Percentiles rank a stretch among this genome's conserved stretches.
Conservation (phyloP, 2,888 invertebrate species). For the Conus canariensis region DNA sequence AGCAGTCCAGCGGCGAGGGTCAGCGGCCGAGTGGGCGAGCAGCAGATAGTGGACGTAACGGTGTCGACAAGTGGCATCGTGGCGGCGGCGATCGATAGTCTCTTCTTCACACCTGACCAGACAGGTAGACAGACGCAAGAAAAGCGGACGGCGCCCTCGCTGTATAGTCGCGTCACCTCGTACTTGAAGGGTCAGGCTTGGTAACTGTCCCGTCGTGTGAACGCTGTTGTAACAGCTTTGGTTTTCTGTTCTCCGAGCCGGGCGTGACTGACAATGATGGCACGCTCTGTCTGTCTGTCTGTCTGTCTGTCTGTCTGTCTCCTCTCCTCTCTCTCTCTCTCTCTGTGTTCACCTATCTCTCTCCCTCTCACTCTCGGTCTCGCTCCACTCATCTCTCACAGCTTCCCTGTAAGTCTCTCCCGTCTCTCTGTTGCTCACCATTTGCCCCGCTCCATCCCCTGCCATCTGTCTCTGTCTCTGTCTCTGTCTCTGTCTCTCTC, state of each 20-base stretch:
- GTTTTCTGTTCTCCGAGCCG: neutral
- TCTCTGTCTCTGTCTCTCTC: neutral
- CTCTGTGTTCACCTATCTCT: neutral
- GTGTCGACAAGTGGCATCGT: neutral
- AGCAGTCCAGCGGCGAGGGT: neutral
- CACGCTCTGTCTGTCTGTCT: neutral
- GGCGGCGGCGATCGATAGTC: neutral
- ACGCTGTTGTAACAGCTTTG: neutral
- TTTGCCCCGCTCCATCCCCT: too few species aligned
- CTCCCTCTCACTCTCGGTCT: too few species aligned
- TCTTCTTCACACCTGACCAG: neutral
- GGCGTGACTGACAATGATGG: neutral
- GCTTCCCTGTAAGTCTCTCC: too few species aligned
- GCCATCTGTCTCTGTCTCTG: neutral
- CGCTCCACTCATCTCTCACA: too few species aligned
- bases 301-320: neutral
- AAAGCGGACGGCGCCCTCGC: neutral
- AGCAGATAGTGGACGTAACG: neutral
- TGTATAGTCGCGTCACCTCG: neutral
- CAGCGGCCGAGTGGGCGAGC: neutral
- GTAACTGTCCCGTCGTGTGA: neutral
- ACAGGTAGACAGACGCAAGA: neutral
- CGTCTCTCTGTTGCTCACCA: too few species aligned
- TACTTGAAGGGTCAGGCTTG: neutral
- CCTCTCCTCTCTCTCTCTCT: conserved; percentile 11